Percentiles rank a stretch among this genome's conserved stretches.
Conservation (phyloP, 2,113 vertebrate genomes). For the Sinosuthora webbiana region DNA sequence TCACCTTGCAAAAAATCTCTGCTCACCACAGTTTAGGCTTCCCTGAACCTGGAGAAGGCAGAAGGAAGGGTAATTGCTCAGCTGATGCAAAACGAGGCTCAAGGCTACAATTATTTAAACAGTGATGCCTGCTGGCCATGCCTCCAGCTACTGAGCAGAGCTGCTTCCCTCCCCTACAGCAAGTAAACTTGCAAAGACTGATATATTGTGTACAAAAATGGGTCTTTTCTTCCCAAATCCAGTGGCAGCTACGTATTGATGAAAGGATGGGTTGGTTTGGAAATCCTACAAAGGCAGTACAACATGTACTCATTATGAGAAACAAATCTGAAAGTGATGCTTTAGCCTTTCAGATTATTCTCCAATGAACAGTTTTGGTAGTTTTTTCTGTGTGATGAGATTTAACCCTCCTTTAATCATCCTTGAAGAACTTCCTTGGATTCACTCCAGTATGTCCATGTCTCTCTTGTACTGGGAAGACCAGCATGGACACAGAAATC, state of each 20-base stretch:
- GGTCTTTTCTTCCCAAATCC: background rate
- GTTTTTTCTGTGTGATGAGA: background rate
- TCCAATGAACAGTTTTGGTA: background rate
- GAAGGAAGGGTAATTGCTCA: background rate
- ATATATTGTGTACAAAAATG: background rate
- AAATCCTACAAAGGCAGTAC: background rate
- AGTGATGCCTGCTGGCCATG: background rate
- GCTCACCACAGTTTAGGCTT: background rate
- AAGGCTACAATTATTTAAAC: slow-evolving; percentile 1
- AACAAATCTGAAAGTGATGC: background rate
- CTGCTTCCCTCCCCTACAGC: background rate
- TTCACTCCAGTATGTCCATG: accelerated
- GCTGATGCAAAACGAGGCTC: background rate
- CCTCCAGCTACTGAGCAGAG: background rate
- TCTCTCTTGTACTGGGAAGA: background rate
- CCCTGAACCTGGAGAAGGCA: background rate
- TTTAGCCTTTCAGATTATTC: background rate
- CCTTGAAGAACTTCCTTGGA: background rate
- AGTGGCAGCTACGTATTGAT: accelerated
- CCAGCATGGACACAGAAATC: background rate
- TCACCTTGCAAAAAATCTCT: background rate
- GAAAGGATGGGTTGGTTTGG: background rate
- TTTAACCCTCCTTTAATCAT: background rate
- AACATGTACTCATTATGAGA: background rate
- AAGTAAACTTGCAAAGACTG: background rate